Percentiles rank a stretch among this genome's conserved stretches.
Evolutionary conservation across 2,888 invertebrate species (phyloP).

Genomic region (Sarcophaga subvicina): DNA sequence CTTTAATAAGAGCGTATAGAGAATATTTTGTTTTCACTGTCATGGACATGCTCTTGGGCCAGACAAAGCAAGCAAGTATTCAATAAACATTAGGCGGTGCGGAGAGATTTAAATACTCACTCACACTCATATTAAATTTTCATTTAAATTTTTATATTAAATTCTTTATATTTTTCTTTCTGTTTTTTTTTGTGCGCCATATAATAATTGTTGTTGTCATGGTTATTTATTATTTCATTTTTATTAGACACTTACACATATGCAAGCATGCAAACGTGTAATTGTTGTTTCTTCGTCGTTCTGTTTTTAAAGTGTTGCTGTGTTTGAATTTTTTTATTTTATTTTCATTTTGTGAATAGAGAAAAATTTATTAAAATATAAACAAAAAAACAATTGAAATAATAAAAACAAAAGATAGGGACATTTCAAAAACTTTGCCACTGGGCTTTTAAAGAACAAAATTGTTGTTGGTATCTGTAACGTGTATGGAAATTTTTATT

Average conservation of each 20-base stretch:
- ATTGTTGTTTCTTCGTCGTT: neutral
- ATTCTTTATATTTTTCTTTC: conserved; percentile 4
- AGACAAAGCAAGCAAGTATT: neutral
- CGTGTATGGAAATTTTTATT: no score
- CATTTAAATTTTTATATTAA: no score
- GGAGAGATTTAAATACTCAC: neutral
- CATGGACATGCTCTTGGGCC: conserved; percentile 60
- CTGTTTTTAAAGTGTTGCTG: neutral
- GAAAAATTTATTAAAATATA: neutral
- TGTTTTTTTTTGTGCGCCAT: neutral
- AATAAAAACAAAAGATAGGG: no score
- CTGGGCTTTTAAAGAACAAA: no score
- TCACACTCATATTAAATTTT: no score
- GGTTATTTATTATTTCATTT: conserved; percentile 32
- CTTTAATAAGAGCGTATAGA: neutral
- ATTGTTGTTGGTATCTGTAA: no score
- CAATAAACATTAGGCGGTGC: neutral
- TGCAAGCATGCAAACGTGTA: neutral
- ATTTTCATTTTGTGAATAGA: neutral
- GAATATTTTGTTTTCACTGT: conserved; percentile 53
- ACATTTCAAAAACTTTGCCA: no score
- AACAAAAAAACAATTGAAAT: no score
- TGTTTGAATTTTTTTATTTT: conserved; percentile 17
- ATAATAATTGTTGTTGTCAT: conserved; percentile 49
- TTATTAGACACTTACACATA: no score